Base-by-base conservation (phyloP, 2,113 vertebrate species). In the Sinocyclocheilus rhinocerous region DNA sequence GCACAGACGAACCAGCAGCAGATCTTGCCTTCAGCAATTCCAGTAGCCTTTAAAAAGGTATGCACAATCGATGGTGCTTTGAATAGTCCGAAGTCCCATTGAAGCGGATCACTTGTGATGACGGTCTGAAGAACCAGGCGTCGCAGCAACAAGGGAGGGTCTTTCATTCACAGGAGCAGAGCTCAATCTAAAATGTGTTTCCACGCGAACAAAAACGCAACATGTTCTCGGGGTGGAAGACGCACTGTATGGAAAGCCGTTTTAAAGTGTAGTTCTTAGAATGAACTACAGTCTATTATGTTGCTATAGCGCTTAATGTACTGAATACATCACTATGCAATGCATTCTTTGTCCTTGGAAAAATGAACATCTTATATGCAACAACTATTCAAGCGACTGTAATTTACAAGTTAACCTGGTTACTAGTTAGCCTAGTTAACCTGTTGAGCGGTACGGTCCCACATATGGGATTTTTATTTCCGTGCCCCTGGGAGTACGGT, bases 131-230 rank as follows among this genome's bases (percentile, higher is more conserved):
- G 77, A 81, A 73, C 39, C 65, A 48, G 67, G 79, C 45, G 52
- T 29, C 39, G 75, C 65, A 36, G 73, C 50, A 50, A 76, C 80
- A 52, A 75, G 79, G 70, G 85, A 82, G 69, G 85, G 45, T 72
- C 84, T 18, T 73, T 75, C 65, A 61, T 78, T 85, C 77, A 83
- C 73, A n/a, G 48, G 24, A 69, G 57, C 13, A n/a, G 22, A 84
- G 55, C 26, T 59, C 78, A n/a, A 36, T 24, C 61, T 81, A 7
- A 85, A 45, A 76, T 48, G 77, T 65, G 67, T 36, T 81, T 50
- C 5, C 22, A 73, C 22, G 76, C 61, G 29, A 48, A 39, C 29
- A 65, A 63, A 84, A 50, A 52, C 82, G 61, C 55, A 65, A 65
- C 75, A 59, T n/a, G 73, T 45, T 81, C 55, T 33, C 65, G 13